Evolutionary conservation across 2,888 invertebrate species (phyloP), one percentile per base, ranked within the genome.

Genomic region (Ennomos quercinarius): DNA sequence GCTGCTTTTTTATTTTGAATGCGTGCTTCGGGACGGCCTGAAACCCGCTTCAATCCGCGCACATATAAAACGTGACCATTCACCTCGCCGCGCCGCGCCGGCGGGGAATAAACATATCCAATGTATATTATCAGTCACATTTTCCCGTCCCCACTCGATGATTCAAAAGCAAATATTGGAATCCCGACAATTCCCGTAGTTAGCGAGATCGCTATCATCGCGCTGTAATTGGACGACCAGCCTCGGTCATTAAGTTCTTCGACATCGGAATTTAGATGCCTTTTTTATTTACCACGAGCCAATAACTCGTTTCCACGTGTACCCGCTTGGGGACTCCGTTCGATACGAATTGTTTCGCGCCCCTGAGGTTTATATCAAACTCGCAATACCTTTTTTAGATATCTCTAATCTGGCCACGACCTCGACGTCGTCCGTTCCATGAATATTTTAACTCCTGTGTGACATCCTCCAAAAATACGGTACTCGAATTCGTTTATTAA

Each of bases 381-480:
- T 72, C 71, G 73, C 77, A 80, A 72, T 70, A 72, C 72, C 76
- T 76, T 81, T 84, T 84, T 83, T 74, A 74, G 72, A 79, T 79
- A 82, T 79, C 80, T 83, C 83, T 87, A 87, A 89, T 90, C 83
- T 79, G 73, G 71, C 57, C 64, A 65, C 70, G 75, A 77, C 79
- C 83, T 79, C 80, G 60, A 74, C 78, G 78, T 81, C 83, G 81
- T 83, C 83, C 84, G 66, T 72, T 79, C 80, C 78, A 89, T 88
- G 89, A 89, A 91, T 90, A 90, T 85, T 87, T 91, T 86, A 90
- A 81, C 81, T 84, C 78, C 73, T 76, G 68, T 81, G 82, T 85
- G 83, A 83, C 84, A 80, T 75, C 76, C 77, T 73, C 76, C 66
- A 75, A 87, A 89, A 86, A 86, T 85, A 84, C 83, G 80, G 74